A percentile compares a stretch with the other conserved stretches of the same genome.
These are phyloP conservation scores for Gambusia yucatana DNA, from an alignment of 2,797 vertebrate genomes.

Conservation along the genomic window DNA sequence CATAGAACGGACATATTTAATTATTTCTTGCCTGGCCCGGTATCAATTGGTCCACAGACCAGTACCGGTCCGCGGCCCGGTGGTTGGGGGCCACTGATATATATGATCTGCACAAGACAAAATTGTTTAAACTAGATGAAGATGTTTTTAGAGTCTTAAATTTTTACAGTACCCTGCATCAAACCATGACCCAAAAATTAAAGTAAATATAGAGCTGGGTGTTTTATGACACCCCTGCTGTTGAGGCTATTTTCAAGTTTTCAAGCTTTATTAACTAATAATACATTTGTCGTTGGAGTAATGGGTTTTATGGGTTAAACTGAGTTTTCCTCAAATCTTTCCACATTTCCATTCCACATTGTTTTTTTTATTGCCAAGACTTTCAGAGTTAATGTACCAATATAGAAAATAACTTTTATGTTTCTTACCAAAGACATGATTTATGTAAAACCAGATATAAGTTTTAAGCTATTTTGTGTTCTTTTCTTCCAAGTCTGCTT, in stretches of 20 bases:
- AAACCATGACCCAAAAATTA: background rate
- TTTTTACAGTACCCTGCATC: background rate
- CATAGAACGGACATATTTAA: no score
- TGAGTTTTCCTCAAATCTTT: background rate
- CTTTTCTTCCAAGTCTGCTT: background rate
- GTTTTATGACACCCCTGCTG: background rate
- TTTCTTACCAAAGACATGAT: background rate
- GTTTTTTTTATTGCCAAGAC: background rate
- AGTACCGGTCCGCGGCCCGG: no score
- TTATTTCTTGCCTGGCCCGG: no score
- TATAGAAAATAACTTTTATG: background rate
- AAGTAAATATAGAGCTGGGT: background rate
- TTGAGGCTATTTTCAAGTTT: background rate
- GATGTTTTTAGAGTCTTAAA: background rate
- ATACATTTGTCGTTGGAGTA: background rate
- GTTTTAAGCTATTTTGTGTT: background rate
- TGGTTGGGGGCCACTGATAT: background rate
- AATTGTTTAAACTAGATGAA: background rate
- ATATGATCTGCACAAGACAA: background rate
- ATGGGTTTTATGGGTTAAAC: background rate
- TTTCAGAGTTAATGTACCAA: background rate
- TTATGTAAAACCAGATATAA: background rate
- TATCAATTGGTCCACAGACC: no score
- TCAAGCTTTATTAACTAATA: background rate
- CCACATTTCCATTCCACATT: background rate